Conservation (phyloP, 2,113 vertebrate genomes). For the Gasterosteus nipponicus region DNA sequence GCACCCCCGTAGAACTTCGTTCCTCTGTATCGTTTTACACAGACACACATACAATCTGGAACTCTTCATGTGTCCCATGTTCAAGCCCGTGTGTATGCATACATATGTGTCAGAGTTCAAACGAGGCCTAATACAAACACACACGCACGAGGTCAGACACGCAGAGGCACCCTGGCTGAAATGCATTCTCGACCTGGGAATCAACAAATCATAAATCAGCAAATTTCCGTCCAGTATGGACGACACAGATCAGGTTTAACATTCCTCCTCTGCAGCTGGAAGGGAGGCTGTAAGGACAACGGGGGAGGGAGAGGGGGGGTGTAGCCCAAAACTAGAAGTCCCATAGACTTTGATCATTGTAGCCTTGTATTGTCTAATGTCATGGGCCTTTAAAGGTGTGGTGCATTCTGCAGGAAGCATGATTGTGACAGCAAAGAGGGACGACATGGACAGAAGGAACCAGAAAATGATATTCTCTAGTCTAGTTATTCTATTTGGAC, state of each 20-base stretch:
- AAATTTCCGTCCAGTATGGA: constrained; percentile 61
- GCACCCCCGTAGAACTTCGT: background rate
- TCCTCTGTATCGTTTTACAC: constrained; percentile 57
- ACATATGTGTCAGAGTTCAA: constrained; percentile 7
- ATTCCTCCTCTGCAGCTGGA: constrained; percentile 70
- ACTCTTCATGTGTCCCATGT: constrained; percentile 50
- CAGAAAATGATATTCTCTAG: background rate
- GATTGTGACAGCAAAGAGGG: background rate
- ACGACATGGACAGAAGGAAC: background rate
- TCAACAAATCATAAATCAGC: constrained; percentile 82
- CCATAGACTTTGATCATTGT: background rate
- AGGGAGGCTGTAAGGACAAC: constrained; percentile 6
- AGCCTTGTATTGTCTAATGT: background rate
- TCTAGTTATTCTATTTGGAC: background rate
- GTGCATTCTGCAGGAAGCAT: background rate
- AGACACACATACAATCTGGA: constrained; percentile 25
- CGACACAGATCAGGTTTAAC: constrained; percentile 69
- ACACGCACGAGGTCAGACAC: constrained; percentile 22
- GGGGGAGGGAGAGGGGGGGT: background rate
- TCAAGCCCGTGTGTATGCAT: background rate
- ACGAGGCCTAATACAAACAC: constrained; percentile 37
- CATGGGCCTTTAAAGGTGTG: no score
- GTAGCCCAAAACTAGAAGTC: background rate
- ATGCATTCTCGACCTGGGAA: constrained; percentile 66
- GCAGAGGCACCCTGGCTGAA: constrained; percentile 55